Evolutionary conservation across 2,113 vertebrate species (phyloP), one percentile per base, ranked within the genome.

Genomic region (Dermatemys mawii): DNA sequence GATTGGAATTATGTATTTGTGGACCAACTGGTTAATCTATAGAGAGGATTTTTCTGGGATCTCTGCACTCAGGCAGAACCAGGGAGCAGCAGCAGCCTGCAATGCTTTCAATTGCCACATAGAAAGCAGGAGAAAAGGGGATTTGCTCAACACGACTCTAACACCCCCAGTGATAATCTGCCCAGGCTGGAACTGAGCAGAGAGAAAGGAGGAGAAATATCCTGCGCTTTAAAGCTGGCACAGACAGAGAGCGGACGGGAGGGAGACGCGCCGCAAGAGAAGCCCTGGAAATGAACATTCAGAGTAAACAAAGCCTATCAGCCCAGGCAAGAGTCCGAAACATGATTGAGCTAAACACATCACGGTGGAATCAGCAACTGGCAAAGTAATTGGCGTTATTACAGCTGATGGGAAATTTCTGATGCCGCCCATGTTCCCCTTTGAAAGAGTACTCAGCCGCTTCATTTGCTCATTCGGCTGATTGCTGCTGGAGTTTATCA

Each of bases 321-420:
- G 83, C 89, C 95, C 91, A 97, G 96, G 94, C 92, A 96, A 97
- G 95, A 96, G 96, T 95, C 95, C 1, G 86, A 95, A 16, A 88
- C 94, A 96, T 80, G 95, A 97, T 94, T 97, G 97, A 90, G 83
- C 94, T 97, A 97, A 98, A 98, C 95, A 97, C 97, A 98, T 97
- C 97, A 96, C 38, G 11, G 89, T 84, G 87, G 97, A 98, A 98
- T 98, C 98, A 97, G 96, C 97, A 98, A 98, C 89, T 98, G 98
- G 97, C 97, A 97, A 97, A 98, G 97, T 98, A 98, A 98, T 98
- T 98, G 97, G 96, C 38, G 0, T 97, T 97, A 98, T 97, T 98
- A 97, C 96, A 97, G 97, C 96, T 98, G 98, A 98, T 98, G 97
- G 98, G 97, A 97, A 98, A 97, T 98, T 98, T 98, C 95, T 97